Percentiles rank a stretch among this genome's conserved stretches.
Evolutionary conservation across 2,888 invertebrate genomes (phyloP).

Genomic region (Harpalus rubripes): DNA sequence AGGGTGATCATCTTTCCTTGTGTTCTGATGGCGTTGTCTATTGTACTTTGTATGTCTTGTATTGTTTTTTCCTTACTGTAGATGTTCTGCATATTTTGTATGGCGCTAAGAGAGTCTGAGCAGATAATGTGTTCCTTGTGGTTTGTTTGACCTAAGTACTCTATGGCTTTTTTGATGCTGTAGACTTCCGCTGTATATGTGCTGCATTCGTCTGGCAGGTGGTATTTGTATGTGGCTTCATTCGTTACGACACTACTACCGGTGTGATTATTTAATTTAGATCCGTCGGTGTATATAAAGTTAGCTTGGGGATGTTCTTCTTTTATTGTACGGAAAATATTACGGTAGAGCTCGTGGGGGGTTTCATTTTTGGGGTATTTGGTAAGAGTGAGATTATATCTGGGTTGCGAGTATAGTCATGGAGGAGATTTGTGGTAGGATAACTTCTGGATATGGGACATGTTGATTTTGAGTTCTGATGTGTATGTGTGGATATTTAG

Average conservation of each 20-base stretch:
- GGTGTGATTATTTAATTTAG: constrained; percentile 8
- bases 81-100: constrained; percentile 1
- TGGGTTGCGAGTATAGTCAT: not conserved
- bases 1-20: too few species aligned
- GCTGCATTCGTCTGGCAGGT: not conserved
- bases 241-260: constrained; percentile 3
- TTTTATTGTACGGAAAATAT: not conserved
- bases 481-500: not conserved
- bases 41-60: too few species aligned
- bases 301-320: constrained; percentile 9
- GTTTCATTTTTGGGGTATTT: too few species aligned
- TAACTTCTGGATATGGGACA: not conserved
- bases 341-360: constrained; percentile 16
- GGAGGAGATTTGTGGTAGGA: not conserved
- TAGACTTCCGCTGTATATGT: too few species aligned
- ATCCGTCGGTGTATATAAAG: constrained; percentile 18
- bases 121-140: not conserved
- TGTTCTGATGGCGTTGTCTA: too few species aligned
- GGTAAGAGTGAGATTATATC: too few species aligned
- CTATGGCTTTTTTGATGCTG: too few species aligned
- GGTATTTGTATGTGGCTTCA: constrained; percentile 3
- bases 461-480: constrained; percentile 15
- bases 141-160: not conserved
- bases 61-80: too few species aligned
- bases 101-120: constrained; percentile 5